Conservation (phyloP, 2,888 invertebrate species). For the Drosophila antonietae region DNA sequence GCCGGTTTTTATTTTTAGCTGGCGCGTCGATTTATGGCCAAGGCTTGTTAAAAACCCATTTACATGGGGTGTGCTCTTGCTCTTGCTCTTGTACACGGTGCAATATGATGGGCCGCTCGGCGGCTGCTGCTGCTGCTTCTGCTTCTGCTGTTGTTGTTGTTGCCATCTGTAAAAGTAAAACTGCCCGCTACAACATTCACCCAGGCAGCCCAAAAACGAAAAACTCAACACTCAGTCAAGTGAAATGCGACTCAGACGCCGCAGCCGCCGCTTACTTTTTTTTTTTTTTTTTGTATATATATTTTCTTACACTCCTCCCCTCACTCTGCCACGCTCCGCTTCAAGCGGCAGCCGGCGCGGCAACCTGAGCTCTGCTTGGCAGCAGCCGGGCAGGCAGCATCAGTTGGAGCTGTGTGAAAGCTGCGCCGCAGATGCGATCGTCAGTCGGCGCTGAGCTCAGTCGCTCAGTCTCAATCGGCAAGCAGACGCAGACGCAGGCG, state of each 20-base stretch:
- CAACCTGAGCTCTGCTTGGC: conserved; percentile 3
- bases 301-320: conserved; percentile 17
- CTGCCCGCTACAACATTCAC: conserved; percentile 71
- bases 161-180: conserved; percentile 76
- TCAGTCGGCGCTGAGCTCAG: conserved; percentile 44
- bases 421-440: conserved; percentile 49
- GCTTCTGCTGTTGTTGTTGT: conserved; percentile 1
- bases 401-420: conserved; percentile 72
- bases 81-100: conserved; percentile 29
- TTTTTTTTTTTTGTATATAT: conserved; percentile 42
- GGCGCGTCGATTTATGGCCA: conserved; percentile 65
- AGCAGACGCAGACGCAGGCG: conserved; percentile 59
- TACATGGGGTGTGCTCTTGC: conserved; percentile 57
- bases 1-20: conserved; percentile 53
- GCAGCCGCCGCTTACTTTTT: conserved; percentile 73
- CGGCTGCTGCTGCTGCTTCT: neutral
- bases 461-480: conserved; percentile 54
- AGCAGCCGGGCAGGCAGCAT: conserved; percentile 39
- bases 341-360: conserved; percentile 2
- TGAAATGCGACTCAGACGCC: conserved; percentile 62
- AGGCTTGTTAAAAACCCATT: conserved; percentile 75
- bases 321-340: conserved; percentile 1
- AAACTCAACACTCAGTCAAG: conserved; percentile 53
- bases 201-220: conserved; percentile 59
- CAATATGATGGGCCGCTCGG: conserved; percentile 49